Evolutionary conservation across 2,888 invertebrate species (phyloP).

Genomic region (Leucophenga maculata): DNA sequence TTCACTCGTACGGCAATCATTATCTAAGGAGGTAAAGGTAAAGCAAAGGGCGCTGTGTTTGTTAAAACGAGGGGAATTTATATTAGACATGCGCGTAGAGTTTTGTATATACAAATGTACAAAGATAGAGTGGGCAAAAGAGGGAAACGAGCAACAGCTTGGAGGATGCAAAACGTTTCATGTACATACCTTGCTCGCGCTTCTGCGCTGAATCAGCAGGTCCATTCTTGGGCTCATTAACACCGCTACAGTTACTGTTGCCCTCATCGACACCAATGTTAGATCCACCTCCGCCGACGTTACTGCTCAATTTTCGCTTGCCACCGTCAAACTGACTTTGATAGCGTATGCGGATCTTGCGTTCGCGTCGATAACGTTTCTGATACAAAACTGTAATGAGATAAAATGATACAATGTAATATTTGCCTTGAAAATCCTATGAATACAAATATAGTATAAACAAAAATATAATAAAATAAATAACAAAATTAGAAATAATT

Average conservation of each 20-base stretch:
- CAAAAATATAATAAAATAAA: too few species aligned
- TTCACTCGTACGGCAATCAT: slow-evolving; percentile 68
- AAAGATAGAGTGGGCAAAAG: neutral
- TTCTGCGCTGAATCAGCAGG: slow-evolving; percentile 52
- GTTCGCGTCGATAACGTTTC: slow-evolving; percentile 91
- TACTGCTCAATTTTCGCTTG: slow-evolving; percentile 71
- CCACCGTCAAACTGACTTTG: slow-evolving; percentile 89
- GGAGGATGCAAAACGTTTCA: slow-evolving; percentile 44
- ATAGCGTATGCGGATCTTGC: slow-evolving; percentile 84
- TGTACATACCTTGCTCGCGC: slow-evolving; percentile 47
- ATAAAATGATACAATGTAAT: neutral
- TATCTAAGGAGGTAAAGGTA: slow-evolving; percentile 61
- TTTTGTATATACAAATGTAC: too few species aligned
- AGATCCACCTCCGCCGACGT: slow-evolving; percentile 41
- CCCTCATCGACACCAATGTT: slow-evolving; percentile 39
- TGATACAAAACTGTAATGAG: slow-evolving; percentile 84
- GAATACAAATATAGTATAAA: too few species aligned
- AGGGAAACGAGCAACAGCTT: slow-evolving; percentile 3
- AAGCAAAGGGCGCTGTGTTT: slow-evolving; percentile 66
- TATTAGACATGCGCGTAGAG: slow-evolving; percentile 16
- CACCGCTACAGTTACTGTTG: slow-evolving; percentile 50
- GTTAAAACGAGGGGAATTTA: slow-evolving; percentile 53
- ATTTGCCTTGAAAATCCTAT: too few species aligned
- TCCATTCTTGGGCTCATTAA: slow-evolving; percentile 45
- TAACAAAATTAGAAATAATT: too few species aligned